A percentile compares a stretch with the other conserved stretches of the same genome.
Conservation (phyloP, 1,140 invertebrate species). For the Sarcophaga peregrina region DNA sequence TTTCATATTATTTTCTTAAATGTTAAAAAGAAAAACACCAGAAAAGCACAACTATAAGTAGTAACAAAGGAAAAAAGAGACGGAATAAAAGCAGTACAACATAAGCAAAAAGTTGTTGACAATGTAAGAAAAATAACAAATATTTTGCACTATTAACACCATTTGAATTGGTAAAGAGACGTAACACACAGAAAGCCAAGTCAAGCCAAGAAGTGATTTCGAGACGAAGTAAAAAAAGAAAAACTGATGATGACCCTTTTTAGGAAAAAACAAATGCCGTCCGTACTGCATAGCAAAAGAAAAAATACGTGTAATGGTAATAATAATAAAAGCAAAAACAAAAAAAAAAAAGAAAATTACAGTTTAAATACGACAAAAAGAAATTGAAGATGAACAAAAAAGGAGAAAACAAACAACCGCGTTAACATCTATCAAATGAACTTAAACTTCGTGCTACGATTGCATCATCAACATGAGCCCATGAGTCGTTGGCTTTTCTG, state of each 20-base stretch:
- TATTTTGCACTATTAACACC: conserved; percentile 35
- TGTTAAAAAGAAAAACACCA: not conserved
- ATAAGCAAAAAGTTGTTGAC: not conserved
- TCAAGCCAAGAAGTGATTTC: not conserved
- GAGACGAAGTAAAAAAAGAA: not conserved
- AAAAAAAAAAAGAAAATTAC: no score
- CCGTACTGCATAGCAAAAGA: no score
- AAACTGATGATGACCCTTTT: conserved; percentile 19
- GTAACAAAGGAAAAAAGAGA: not conserved
- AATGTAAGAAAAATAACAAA: not conserved
- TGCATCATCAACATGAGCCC: not conserved
- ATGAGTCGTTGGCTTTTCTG: not conserved
- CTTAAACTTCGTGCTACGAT: conserved; percentile 32
- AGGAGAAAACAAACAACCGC: not conserved
- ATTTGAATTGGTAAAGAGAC: conserved; percentile 6
- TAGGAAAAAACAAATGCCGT: not conserved
- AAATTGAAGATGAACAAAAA: not conserved
- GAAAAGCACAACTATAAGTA: not conserved
- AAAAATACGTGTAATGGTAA: no score
- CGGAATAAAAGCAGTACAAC: not conserved
- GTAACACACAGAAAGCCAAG: not conserved
- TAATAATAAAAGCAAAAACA: not conserved
- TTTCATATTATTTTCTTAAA: not conserved
- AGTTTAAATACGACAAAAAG: not conserved
- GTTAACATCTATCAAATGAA: conserved; percentile 31